Percentiles rank a stretch among this genome's conserved stretches.
Conservation (phyloP, 2,888 invertebrate genomes). For the Lasioglossum pauxillum region DNA sequence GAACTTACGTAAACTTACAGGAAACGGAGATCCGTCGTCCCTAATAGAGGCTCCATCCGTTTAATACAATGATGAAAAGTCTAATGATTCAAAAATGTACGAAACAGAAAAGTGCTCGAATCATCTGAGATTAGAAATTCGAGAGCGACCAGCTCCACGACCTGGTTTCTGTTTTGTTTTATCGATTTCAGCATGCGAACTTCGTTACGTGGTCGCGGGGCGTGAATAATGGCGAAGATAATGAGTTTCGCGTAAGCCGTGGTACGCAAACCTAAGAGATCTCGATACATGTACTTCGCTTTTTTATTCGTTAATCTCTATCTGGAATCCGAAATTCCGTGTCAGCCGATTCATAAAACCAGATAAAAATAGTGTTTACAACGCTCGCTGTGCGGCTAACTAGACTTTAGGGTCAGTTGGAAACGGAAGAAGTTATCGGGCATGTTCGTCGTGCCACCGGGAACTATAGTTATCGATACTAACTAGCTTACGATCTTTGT, state of each 20-base stretch:
- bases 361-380: background rate
- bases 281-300: background rate
- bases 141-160: background rate
- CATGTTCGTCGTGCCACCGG: background rate
- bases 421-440: background rate
- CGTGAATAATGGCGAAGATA: slow-evolving; percentile 7
- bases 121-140: slow-evolving; percentile 26
- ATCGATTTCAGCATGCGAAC: slow-evolving; percentile 5
- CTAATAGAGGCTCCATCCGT: background rate
- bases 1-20: background rate
- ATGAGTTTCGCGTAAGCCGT: background rate
- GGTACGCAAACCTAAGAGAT: slow-evolving; percentile 1
- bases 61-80: background rate
- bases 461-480: background rate
- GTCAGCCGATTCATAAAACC: background rate
- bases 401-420: background rate
- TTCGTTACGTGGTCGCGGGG: slow-evolving; percentile 3
- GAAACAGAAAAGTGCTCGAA: background rate
- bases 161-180: slow-evolving; percentile 13
- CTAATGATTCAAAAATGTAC: background rate
- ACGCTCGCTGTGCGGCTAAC: background rate
- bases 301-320: background rate
- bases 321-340: background rate
- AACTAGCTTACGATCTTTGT: background rate
- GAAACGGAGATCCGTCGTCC: background rate